phyloP scores from a whole-genome alignment of 2,113 vertebrate species.

The Naja naja region DNA sequence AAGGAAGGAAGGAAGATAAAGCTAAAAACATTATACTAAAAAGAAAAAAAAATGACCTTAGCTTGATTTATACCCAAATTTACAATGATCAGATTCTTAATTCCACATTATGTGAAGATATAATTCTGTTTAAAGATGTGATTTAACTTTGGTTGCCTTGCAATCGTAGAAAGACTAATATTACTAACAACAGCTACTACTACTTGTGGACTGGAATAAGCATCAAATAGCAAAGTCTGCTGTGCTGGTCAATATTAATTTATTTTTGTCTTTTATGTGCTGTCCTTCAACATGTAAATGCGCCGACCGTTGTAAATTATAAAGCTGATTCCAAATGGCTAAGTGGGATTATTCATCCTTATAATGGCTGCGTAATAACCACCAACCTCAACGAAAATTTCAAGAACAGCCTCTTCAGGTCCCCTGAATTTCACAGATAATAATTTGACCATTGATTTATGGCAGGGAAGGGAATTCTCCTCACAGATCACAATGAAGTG shows the following conservation, averaged over 20 bases:
- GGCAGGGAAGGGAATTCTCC: constrained; percentile 3
- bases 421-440: constrained; percentile 5
- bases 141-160: not conserved
- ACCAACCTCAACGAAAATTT: not conserved
- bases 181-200: not conserved
- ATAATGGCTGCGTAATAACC: not conserved
- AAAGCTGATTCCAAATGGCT: not conserved
- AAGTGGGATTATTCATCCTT: not conserved
- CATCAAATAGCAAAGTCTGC: not conserved
- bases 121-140: not conserved
- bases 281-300: not conserved
- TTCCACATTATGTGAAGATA: not conserved
- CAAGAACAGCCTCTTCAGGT: not conserved
- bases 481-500: constrained; percentile 12
- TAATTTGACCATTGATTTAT: constrained; percentile 24
- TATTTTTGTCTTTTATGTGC: not conserved
- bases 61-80: not conserved
- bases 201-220: not conserved
- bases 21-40: not conserved
- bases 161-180: not conserved
- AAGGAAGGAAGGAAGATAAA: not conserved
- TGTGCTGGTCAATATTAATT: not conserved
- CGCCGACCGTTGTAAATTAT: not conserved
- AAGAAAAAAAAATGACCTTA: not conserved
- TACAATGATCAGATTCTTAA: not conserved